Percentiles rank a stretch among this genome's conserved stretches.
Conservation (phyloP, 1,140 invertebrate species). For the Drosophila arizonae region DNA sequence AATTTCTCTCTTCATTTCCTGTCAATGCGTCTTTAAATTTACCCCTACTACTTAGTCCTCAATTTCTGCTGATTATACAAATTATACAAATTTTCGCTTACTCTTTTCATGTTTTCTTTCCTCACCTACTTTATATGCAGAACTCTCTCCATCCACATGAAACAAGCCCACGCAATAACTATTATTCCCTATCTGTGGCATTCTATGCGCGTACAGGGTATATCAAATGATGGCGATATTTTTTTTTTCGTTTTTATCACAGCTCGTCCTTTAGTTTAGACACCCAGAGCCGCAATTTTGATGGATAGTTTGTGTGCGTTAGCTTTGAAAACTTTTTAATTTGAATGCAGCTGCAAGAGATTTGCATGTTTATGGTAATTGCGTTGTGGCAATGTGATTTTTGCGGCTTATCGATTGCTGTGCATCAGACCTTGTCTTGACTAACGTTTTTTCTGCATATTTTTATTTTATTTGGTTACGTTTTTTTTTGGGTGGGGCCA, state of each 20-base stretch:
- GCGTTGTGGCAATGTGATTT: constrained; percentile 31
- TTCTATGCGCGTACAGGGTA: background rate
- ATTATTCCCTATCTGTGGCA: background rate
- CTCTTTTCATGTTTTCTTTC: too few relatives aligned
- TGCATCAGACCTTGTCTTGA: constrained; percentile 38
- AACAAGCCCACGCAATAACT: too few relatives aligned
- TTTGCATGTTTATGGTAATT: constrained; percentile 75
- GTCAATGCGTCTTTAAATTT: too few relatives aligned
- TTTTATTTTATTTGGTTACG: background rate
- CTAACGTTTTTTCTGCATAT: background rate
- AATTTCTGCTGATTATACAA: too few relatives aligned
- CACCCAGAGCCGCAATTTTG: constrained; percentile 1
- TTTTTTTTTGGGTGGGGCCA: constrained; percentile 19
- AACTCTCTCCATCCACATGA: too few relatives aligned
- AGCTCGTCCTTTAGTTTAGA: constrained; percentile 2
- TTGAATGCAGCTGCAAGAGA: constrained; percentile 59
- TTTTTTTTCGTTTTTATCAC: background rate
- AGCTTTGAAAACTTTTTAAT: constrained; percentile 63
- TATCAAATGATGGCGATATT: constrained; percentile 12
- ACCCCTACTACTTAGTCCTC: too few relatives aligned
- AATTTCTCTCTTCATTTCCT: too few relatives aligned
- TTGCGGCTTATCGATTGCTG: constrained; percentile 38
- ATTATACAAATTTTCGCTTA: too few relatives aligned
- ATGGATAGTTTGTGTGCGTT: constrained; percentile 60
- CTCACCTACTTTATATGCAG: too few relatives aligned